Percentiles rank a stretch among this genome's conserved stretches.
Evolutionary conservation across 2,113 vertebrate genomes (phyloP).

Genomic region (Dissostichus mawsoni): DNA sequence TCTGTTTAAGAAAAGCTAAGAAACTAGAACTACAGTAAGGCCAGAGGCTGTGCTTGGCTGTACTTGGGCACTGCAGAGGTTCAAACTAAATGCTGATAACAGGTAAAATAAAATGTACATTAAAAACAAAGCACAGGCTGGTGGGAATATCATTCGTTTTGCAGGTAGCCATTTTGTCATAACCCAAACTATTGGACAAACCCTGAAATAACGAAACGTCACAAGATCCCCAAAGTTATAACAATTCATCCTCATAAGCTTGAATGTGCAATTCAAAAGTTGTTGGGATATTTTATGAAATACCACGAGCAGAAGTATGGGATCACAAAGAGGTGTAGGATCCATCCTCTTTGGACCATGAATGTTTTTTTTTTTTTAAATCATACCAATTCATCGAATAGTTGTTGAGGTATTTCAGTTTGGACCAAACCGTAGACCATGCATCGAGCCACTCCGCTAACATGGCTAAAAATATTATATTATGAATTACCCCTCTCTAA

Average conservation of each 20-base stretch:
- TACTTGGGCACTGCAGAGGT: background rate
- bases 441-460: background rate
- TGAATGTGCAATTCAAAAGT: background rate
- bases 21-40: background rate
- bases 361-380: background rate
- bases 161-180: background rate
- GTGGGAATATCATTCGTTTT: too few relatives aligned
- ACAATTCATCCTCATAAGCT: background rate
- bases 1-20: background rate
- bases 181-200: background rate
- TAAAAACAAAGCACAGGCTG: background rate
- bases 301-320: background rate
- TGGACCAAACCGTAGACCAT: background rate
- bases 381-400: background rate
- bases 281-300: background rate
- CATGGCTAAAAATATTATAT: background rate
- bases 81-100: background rate
- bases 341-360: background rate
- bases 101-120: too few relatives aligned
- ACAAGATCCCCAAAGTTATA: background rate
- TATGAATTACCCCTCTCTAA: background rate
- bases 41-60: background rate
- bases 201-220: background rate
- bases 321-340: background rate
- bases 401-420: background rate